phyloP scores from a whole-genome alignment of 1,140 invertebrate species.

The Rhopalosiphum maidis region DNA sequence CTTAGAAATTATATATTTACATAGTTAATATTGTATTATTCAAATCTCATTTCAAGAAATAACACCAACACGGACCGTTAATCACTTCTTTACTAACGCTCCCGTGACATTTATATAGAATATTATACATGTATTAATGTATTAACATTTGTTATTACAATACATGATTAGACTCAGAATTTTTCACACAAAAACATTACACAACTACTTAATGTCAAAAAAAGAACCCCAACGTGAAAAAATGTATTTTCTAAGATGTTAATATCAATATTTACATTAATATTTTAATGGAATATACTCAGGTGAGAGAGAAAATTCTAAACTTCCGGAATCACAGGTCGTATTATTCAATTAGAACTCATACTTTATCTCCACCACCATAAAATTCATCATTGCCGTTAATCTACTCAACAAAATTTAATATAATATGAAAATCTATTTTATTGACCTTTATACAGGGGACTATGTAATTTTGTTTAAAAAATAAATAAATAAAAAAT shows the following conservation, averaged over 20 bases:
- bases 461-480: too few species aligned
- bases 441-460: too few species aligned
- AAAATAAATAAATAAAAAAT: too few species aligned
- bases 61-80: neutral
- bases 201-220: neutral
- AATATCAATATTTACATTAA: neutral
- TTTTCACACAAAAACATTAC: neutral
- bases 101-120: neutral
- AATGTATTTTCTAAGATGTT: neutral
- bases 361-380: too few species aligned
- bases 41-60: neutral
- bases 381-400: too few species aligned
- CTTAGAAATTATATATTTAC: neutral
- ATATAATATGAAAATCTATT: too few species aligned
- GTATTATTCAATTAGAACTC: too few species aligned
- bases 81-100: neutral
- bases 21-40: neutral
- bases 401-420: too few species aligned
- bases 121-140: neutral
- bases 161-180: neutral
- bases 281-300: neutral
- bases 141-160: neutral
- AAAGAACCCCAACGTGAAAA: fast-evolving
- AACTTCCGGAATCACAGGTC: too few species aligned
- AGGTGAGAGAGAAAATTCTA: too few species aligned